These are phyloP conservation scores for Phalloptychus januarius DNA, from an alignment of 2,797 vertebrate genomes.

Conservation along the genomic window DNA sequence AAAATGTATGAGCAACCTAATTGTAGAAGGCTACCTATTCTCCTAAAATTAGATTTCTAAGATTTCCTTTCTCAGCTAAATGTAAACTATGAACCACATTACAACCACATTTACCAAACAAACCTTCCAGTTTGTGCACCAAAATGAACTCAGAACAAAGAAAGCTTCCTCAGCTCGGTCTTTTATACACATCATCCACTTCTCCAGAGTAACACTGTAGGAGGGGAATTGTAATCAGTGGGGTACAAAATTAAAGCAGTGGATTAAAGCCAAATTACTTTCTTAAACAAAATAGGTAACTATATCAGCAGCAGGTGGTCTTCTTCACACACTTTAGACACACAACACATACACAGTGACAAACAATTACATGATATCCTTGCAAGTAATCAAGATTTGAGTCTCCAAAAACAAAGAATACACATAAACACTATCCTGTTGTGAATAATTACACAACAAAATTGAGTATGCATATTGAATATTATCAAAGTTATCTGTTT, in stretches of 20 bases:
- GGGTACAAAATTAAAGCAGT: constrained; percentile 52
- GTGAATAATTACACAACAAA: constrained; percentile 38
- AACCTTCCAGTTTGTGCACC: constrained; percentile 23
- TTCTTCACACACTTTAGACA: constrained; percentile 11
- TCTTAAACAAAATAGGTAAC: constrained; percentile 65
- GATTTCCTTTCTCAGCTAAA: neutral
- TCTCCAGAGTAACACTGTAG: constrained; percentile 44
- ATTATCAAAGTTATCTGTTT: constrained; percentile 3
- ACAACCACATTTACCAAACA: constrained; percentile 21
- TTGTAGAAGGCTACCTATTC: neutral
- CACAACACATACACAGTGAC: constrained; percentile 1
- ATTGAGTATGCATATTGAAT: constrained; percentile 6
- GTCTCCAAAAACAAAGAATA: constrained; percentile 44
- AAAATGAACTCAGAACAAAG: constrained; percentile 32
- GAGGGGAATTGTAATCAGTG: constrained; percentile 60
- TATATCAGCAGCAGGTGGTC: constrained; percentile 55
- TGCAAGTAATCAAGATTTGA: constrained; percentile 39
- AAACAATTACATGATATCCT: constrained; percentile 20
- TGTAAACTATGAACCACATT: neutral
- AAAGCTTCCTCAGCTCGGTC: constrained; percentile 25
- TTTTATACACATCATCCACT: constrained; percentile 30
- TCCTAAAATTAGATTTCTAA: neutral
- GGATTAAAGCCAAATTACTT: constrained; percentile 65
- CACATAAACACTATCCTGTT: constrained; percentile 22
- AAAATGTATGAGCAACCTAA: too few relatives aligned